Evolutionary conservation across 2,113 vertebrate species (phyloP).

Genomic region (Zonotrichia leucophrys): DNA sequence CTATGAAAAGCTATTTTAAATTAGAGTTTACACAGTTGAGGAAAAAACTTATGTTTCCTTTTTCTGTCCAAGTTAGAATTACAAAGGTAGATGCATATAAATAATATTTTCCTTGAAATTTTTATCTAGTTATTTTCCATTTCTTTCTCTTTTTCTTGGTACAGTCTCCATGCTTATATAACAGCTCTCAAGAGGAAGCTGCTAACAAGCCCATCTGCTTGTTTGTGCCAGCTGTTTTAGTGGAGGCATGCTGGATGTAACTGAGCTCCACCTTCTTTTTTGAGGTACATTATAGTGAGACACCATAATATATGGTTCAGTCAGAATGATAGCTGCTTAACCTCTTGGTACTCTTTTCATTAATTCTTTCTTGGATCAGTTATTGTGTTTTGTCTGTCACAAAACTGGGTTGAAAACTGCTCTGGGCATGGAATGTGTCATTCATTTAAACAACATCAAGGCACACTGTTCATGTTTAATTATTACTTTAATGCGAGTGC

Average conservation of each 20-base stretch:
- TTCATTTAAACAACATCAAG: constrained; percentile 63
- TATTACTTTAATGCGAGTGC: constrained; percentile 58
- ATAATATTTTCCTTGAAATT: background rate
- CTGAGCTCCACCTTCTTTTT: background rate
- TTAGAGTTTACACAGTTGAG: background rate
- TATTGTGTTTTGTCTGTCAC: constrained; percentile 57
- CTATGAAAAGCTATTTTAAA: constrained; percentile 5
- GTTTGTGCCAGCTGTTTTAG: constrained; percentile 34
- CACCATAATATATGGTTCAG: background rate
- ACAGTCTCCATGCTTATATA: background rate
- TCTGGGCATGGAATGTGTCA: constrained; percentile 58
- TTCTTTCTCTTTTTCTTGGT: constrained; percentile 7
- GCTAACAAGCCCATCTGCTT: background rate
- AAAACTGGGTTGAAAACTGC: constrained; percentile 50
- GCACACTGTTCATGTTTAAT: constrained; percentile 57
- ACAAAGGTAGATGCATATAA: background rate
- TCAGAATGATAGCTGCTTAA: constrained; percentile 37
- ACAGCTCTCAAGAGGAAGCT: constrained; percentile 22
- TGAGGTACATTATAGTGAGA: background rate
- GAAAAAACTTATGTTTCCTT: background rate
- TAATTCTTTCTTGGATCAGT: constrained; percentile 55
- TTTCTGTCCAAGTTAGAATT: background rate
- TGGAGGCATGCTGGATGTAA: background rate
- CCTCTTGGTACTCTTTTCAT: constrained; percentile 37
- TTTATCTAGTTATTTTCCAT: constrained; percentile 17